Conservation (phyloP, 2,888 invertebrate species). For the Phania funesta region DNA sequence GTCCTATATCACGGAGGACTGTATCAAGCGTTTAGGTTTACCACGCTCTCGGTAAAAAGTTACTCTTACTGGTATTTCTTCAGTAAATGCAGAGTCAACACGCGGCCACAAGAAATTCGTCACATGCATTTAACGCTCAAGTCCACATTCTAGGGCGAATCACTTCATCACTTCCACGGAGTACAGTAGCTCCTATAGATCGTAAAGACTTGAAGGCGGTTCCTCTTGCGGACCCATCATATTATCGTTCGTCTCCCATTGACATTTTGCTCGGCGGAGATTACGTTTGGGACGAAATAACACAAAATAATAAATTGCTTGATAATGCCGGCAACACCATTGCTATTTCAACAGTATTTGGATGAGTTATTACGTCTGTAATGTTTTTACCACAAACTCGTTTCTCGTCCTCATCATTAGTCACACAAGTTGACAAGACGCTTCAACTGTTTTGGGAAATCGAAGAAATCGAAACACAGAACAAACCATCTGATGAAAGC, state of each 20-base stretch:
- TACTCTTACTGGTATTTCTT: constrained; percentile 5
- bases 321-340: neutral
- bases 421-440: no score
- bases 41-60: neutral
- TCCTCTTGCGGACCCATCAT: neutral
- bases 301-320: neutral
- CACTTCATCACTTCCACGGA: neutral
- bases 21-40: constrained; percentile 2
- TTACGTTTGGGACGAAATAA: neutral
- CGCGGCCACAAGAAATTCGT: neutral
- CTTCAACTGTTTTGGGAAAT: no score
- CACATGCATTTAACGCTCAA: neutral
- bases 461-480: no score
- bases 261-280: neutral
- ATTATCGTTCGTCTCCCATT: neutral
- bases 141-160: neutral
- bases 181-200: neutral
- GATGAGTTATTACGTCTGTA: neutral
- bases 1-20: constrained; percentile 20
- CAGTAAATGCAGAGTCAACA: constrained; percentile 16
- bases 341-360: neutral
- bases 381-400: no score
- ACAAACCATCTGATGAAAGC: no score
- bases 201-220: neutral
- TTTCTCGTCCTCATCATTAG: no score